Evolutionary conservation across 23 tunicate species (phyloP), one percentile per base, ranked within the genome.

Genomic region (Styela plicata): DNA sequence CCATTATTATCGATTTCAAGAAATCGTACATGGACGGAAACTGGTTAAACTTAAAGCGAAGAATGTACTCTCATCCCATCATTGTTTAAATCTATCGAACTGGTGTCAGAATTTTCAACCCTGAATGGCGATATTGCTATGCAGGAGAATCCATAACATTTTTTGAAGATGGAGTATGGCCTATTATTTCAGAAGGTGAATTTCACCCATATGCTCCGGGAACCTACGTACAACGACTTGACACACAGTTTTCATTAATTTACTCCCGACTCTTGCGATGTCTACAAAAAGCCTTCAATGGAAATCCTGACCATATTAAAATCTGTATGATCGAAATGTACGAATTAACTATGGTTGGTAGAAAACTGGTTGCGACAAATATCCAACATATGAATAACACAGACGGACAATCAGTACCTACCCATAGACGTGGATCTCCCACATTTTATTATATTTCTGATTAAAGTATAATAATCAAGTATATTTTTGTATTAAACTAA

Each of bases 111-210:
- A 71, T 28, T 74, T 20, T 26, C 69, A 67, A 26, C n/a, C 24
- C 35, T n/a, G 36, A 34, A 27, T 66, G 70, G 70, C 34, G 74
- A 25, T 75, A 36, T 28, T 84, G 88, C 63, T 84, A 74, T 23
- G 62, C 67, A 2, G 88, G 88, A 2, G 74, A 75, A 7, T 64
- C 66, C 36, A 64, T 84, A 3, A 32, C 71, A 1, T 84, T 84
- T 65, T 78, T 63, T 28, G 74, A 33, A 27, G 82, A 84, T 31
- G 88, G 88, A 1, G 82, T 84, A 2, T 84, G 88, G 88, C 73
- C 80, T 13, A 84, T 84, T 33, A 31, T 75, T 30, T 24, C 82
- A 0, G 75, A 84, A 70, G 75, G 82, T 2, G 35, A 34, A 33
- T 32, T 57, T 2, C 22, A 29, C 10, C 73, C 61, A 21, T 84